Conservation (phyloP, 2,797 vertebrate species). For the Serranus cabrilla region DNA sequence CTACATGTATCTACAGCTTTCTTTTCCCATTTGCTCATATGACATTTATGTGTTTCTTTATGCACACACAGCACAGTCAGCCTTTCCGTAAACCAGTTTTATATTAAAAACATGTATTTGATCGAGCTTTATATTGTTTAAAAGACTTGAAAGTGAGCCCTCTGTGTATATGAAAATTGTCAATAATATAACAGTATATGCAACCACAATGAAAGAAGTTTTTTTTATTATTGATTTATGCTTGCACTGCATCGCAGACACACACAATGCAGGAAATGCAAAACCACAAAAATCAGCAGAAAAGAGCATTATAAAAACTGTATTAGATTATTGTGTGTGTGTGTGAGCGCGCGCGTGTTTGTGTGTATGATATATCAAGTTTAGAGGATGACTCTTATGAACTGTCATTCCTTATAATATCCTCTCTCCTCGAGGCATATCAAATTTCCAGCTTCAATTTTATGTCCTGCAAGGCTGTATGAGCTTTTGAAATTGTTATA, state of each 20-base stretch:
- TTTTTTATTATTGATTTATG: conserved; percentile 60
- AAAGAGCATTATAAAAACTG: conserved; percentile 37
- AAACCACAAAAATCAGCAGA: conserved; percentile 44
- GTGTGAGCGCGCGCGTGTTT: no score
- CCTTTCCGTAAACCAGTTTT: neutral
- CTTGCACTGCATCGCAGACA: conserved; percentile 34
- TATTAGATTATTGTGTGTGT: conserved; percentile 35
- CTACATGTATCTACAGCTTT: neutral
- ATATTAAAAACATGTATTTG: conserved; percentile 31
- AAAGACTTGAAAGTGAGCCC: conserved; percentile 13
- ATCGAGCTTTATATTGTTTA: conserved; percentile 34
- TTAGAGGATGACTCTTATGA: conserved; percentile 55
- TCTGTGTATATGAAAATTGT: conserved; percentile 16
- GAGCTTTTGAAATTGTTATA: conserved; percentile 34
- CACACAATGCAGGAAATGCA: conserved; percentile 19
- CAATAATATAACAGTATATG: conserved; percentile 6
- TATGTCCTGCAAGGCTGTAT: conserved; percentile 28
- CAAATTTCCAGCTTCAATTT: conserved; percentile 41
- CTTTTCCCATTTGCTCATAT: neutral
- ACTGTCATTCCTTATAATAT: conserved; percentile 58
- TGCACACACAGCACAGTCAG: conserved; percentile 14
- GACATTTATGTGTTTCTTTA: neutral
- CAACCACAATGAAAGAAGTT: conserved; percentile 22
- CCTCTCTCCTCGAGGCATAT: conserved; percentile 18
- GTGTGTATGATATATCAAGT: conserved; percentile 56